Evolutionary conservation across 2,797 vertebrate species (phyloP).

Genomic region (Neoniphon sammara): DNA sequence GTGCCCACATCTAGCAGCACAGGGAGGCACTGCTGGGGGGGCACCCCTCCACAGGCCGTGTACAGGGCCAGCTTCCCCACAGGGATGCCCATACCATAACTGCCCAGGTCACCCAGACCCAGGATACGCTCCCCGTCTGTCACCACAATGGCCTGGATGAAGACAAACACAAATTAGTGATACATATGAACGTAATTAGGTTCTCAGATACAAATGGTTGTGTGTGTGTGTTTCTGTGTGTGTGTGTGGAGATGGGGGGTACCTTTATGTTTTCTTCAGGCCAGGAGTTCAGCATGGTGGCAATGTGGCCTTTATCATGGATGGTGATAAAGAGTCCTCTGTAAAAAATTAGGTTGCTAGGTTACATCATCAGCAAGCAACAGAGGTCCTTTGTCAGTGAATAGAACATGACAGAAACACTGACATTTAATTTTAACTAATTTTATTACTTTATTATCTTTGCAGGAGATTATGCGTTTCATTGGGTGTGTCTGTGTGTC

Average conservation of each 20-base stretch:
- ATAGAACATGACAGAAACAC: too few relatives aligned
- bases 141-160: conserved; percentile 92
- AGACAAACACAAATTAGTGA: conserved; percentile 10
- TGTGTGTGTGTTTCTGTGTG: too few relatives aligned
- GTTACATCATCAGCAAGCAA: neutral
- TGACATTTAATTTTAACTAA: too few relatives aligned
- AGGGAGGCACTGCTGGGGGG: conserved; percentile 91
- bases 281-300: conserved; percentile 97
- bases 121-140: conserved; percentile 97
- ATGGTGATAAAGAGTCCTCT: conserved; percentile 98
- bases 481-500: too few relatives aligned
- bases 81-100: conserved; percentile 98
- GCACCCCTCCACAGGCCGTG: conserved; percentile 94
- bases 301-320: conserved; percentile 95
- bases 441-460: too few relatives aligned
- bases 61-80: conserved; percentile 97
- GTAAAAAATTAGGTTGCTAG: conserved; percentile 33
- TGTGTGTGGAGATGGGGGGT: neutral
- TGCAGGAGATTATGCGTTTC: too few relatives aligned
- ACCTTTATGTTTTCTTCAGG: conserved; percentile 97
- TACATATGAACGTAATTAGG: neutral
- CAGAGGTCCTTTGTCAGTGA: too few relatives aligned
- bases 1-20: conserved; percentile 97
- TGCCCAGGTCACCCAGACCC: conserved; percentile 94
- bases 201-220: neutral